Conservation (phyloP, 2,113 vertebrate species). For the Ammodramus savannarum region DNA sequence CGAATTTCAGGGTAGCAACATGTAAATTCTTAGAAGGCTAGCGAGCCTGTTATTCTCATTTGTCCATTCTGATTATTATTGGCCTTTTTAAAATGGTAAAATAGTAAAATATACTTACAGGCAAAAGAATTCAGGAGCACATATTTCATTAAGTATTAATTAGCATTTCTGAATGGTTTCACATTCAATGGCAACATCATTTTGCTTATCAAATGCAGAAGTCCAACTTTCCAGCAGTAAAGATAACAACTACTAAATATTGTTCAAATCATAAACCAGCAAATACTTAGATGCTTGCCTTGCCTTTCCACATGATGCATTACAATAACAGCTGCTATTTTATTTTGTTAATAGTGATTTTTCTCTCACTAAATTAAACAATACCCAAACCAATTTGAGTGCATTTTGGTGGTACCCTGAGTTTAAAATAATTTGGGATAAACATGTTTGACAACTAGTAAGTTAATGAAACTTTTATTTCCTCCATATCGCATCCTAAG, state of each 20-base stretch:
- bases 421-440: neutral
- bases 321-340: slow-evolving; percentile 15
- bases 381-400: neutral
- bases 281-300: neutral
- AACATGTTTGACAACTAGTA: neutral
- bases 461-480: neutral
- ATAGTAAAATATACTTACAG: neutral
- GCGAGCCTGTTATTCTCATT: neutral
- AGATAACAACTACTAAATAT: neutral
- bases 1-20: neutral
- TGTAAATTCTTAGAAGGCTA: neutral
- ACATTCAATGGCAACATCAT: neutral
- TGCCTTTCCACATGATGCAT: neutral
- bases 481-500: neutral
- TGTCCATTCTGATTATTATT: neutral
- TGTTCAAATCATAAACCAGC: neutral
- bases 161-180: neutral
- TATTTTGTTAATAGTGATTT: neutral
- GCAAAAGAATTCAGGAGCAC: neutral
- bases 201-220: neutral
- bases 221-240: neutral
- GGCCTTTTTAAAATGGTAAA: neutral
- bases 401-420: neutral
- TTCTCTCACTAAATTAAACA: slow-evolving; percentile 20
- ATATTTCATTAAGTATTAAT: neutral